Conservation (phyloP, 1,140 invertebrate genomes). For the Patella vulgata region DNA sequence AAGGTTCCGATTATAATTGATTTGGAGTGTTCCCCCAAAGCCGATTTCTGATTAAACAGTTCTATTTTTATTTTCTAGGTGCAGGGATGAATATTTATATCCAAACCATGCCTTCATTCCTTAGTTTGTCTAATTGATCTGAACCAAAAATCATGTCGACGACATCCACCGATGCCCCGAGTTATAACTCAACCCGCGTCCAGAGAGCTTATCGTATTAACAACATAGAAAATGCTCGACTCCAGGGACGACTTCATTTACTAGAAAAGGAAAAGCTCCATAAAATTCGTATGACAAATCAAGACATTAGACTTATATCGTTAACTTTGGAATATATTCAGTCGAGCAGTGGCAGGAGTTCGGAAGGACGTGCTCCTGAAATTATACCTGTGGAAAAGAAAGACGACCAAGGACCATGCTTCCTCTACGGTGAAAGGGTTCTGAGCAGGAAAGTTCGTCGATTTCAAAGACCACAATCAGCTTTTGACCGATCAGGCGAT, state of each 20-base stretch:
- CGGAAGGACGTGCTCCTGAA: conserved; percentile 45
- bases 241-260: conserved; percentile 43
- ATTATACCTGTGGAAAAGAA: conserved; percentile 15
- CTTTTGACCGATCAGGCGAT: conserved; percentile 25
- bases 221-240: conserved; percentile 43
- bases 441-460: conserved; percentile 45
- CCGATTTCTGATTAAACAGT: too few relatives aligned
- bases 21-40: too few relatives aligned
- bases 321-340: conserved; percentile 54
- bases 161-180: too few relatives aligned
- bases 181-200: conserved; percentile 36
- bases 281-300: conserved; percentile 47
- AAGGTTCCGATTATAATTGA: too few relatives aligned
- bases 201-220: conserved; percentile 53
- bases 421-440: conserved; percentile 55
- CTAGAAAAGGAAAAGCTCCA: conserved; percentile 53
- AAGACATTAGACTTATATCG: conserved; percentile 55
- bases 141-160: too few relatives aligned
- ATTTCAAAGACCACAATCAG: conserved; percentile 42
- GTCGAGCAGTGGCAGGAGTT: conserved; percentile 50
- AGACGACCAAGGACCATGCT: conserved; percentile 38
- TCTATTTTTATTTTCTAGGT: too few relatives aligned
- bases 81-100: too few relatives aligned
- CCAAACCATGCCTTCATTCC: too few relatives aligned
- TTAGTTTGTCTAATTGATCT: too few relatives aligned